Evolutionary conservation across 2,888 invertebrate species (phyloP).

Genomic region (Altica lythri): DNA sequence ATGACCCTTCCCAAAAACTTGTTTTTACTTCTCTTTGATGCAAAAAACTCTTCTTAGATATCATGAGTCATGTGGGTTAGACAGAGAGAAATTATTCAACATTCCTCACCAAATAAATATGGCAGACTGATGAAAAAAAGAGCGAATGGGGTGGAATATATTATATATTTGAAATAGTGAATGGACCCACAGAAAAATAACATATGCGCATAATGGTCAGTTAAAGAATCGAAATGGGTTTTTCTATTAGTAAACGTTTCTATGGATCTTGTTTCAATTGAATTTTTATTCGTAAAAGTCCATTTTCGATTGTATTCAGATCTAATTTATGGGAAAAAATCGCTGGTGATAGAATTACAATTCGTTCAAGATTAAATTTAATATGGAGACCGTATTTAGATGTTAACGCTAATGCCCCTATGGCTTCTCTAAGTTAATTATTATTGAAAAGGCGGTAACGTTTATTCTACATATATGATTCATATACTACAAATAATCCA

Average conservation of each 20-base stretch:
- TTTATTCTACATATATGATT: neutral
- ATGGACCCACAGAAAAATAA: slow-evolving; percentile 35
- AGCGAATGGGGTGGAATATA: slow-evolving; percentile 26
- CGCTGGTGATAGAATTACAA: slow-evolving; percentile 12
- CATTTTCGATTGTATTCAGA: slow-evolving; percentile 6
- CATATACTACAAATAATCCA: neutral
- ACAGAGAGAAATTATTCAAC: slow-evolving; percentile 24
- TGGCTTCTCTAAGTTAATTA: slow-evolving; percentile 11
- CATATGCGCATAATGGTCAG: slow-evolving; percentile 36
- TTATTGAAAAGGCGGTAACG: neutral
- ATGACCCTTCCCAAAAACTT: slow-evolving; percentile 31
- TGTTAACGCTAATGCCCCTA: slow-evolving; percentile 9
- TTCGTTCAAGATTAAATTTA: slow-evolving; percentile 10
- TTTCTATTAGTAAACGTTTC: slow-evolving; percentile 31
- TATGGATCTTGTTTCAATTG: slow-evolving; percentile 25
- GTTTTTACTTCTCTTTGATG: slow-evolving; percentile 29
- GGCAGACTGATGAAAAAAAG: slow-evolving; percentile 18
- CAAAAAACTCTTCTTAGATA: slow-evolving; percentile 27
- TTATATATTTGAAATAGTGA: slow-evolving; percentile 22
- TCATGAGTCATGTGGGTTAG: slow-evolving; percentile 22
- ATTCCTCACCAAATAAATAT: slow-evolving; percentile 21
- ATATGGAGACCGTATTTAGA: slow-evolving; percentile 14
- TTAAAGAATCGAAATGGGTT: slow-evolving; percentile 33
- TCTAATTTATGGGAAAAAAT: slow-evolving; percentile 24
- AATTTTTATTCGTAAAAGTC: slow-evolving; percentile 23